Percentiles rank a stretch among this genome's conserved stretches.
phyloP scores from a whole-genome alignment of 2,113 vertebrate species.

The Chrysemys picta region DNA sequence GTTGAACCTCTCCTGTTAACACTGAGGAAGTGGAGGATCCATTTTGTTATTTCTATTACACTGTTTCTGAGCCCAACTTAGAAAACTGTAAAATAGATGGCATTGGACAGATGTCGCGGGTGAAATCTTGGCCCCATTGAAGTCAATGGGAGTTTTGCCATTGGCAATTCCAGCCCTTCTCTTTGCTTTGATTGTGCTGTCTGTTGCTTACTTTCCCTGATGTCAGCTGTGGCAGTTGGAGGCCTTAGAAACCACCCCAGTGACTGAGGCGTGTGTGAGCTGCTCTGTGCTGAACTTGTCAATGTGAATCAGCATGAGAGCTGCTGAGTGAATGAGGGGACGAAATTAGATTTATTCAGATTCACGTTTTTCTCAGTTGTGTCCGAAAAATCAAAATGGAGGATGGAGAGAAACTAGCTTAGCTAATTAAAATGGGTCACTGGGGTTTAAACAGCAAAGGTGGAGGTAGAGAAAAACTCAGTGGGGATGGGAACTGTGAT shows the following conservation, averaged over 20 bases:
- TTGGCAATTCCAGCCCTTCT: background rate
- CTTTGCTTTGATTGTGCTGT: background rate
- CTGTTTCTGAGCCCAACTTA: background rate
- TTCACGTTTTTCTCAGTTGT: constrained; percentile 1
- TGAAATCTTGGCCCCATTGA: background rate
- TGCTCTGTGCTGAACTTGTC: background rate
- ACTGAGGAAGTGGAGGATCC: background rate
- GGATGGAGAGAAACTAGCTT: constrained; percentile 11
- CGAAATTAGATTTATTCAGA: background rate
- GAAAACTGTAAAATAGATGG: background rate
- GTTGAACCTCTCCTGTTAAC: background rate
- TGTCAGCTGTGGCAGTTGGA: background rate
- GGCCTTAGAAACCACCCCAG: background rate
- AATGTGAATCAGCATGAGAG: background rate
- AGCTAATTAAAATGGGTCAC: background rate
- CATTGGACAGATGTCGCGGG: background rate
- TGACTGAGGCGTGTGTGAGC: background rate
- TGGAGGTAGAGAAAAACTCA: background rate
- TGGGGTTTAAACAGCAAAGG: constrained; percentile 16
- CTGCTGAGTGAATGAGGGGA: background rate
- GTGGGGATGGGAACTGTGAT: background rate
- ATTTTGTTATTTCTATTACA: background rate
- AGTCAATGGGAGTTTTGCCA: background rate
- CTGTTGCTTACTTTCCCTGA: background rate
- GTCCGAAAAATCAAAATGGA: background rate